phyloP scores from a whole-genome alignment of 1,140 invertebrate species.

The Riptortus pedestris region DNA sequence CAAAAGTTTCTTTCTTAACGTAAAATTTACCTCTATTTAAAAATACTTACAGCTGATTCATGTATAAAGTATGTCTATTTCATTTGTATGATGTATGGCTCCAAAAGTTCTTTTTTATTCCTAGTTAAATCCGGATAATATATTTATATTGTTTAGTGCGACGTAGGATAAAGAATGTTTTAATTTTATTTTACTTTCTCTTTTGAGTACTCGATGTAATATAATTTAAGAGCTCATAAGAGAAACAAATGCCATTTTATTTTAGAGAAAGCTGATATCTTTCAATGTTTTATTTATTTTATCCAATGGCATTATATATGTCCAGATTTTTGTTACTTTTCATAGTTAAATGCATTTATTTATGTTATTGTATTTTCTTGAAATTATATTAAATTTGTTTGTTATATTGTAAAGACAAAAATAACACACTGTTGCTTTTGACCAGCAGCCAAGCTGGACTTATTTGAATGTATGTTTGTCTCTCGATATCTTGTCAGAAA shows the following conservation, averaged over 20 bases:
- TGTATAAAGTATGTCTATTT: slow-evolving; percentile 24
- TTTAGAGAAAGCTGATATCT: slow-evolving; percentile 17
- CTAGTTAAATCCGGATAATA: slow-evolving; percentile 20
- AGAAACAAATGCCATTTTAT: slow-evolving; percentile 35
- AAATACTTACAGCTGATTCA: slow-evolving; percentile 23
- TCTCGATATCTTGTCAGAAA: slow-evolving; percentile 17
- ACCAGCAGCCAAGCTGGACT: neutral
- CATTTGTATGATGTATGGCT: slow-evolving; percentile 23
- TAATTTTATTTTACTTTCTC: slow-evolving; percentile 35
- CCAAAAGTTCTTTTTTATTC: slow-evolving; percentile 21
- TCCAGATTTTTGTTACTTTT: slow-evolving; percentile 23
- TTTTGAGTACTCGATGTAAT: slow-evolving; percentile 29
- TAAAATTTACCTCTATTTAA: slow-evolving; percentile 25
- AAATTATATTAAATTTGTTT: slow-evolving; percentile 25
- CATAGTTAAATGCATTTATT: slow-evolving; percentile 26
- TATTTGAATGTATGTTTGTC: slow-evolving; percentile 16
- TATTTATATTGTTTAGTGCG: slow-evolving; percentile 22
- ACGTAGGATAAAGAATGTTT: slow-evolving; percentile 30
- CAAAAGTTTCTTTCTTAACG: slow-evolving; percentile 19
- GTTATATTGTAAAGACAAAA: slow-evolving; percentile 22
- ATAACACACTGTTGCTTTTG: slow-evolving; percentile 24
- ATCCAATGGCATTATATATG: slow-evolving; percentile 8
- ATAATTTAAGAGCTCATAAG: slow-evolving; percentile 36
- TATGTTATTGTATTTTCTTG: slow-evolving; percentile 26
- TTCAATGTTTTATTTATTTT: slow-evolving; percentile 20